Percentiles rank a stretch among this genome's conserved stretches.
phyloP scores from a whole-genome alignment of 1,140 invertebrate genomes.

The Ridgeia piscesae region DNA sequence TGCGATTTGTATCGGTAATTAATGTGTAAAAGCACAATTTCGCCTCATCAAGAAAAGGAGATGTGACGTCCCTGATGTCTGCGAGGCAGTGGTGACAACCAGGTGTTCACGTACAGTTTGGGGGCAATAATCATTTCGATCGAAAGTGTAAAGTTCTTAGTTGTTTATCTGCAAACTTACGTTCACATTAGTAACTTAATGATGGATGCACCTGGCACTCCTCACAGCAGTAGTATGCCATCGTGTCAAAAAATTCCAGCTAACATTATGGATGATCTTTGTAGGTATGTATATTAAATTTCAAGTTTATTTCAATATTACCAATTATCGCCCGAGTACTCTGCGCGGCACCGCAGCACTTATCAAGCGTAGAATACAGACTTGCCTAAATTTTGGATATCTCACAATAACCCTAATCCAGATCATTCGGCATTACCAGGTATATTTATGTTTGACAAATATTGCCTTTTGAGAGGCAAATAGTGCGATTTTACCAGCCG shows the following conservation, averaged over 20 bases:
- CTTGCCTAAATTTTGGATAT: too few relatives aligned
- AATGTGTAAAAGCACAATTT: too few relatives aligned
- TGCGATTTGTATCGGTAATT: too few relatives aligned
- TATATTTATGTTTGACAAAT: too few relatives aligned
- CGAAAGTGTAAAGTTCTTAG: background rate
- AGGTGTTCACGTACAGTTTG: background rate
- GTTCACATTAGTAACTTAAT: background rate
- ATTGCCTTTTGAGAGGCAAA: too few relatives aligned
- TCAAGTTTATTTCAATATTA: background rate
- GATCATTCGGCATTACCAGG: too few relatives aligned
- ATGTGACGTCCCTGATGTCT: background rate
- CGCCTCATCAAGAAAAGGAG: background rate
- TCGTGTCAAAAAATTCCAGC: background rate
- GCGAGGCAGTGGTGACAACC: background rate
- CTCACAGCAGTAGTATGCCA: background rate
- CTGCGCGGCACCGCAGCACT: too few relatives aligned
- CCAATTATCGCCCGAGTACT: background rate
- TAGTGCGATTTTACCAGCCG: too few relatives aligned
- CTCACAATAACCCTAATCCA: too few relatives aligned
- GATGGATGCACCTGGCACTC: background rate
- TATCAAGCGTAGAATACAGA: too few relatives aligned
- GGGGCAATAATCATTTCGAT: background rate
- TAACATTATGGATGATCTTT: background rate
- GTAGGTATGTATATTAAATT: constrained; percentile 1
- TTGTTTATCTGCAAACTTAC: background rate